Percentiles rank a stretch among this genome's conserved stretches.
These are phyloP conservation scores for Triplophysa rosa DNA, from an alignment of 2,113 vertebrate species.

Conservation along the genomic window DNA sequence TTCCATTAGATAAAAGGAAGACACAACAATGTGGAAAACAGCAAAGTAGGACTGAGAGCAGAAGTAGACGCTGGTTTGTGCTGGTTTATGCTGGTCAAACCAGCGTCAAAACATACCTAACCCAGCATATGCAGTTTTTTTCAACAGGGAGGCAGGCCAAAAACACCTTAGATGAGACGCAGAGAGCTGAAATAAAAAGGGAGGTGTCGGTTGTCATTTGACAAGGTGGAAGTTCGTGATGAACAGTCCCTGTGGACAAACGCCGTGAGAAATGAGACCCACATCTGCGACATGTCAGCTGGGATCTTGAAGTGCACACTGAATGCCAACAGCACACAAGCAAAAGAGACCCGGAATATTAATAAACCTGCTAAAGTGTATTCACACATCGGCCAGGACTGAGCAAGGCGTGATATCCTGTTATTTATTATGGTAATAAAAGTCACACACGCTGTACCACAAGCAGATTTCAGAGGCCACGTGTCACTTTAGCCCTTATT, in stretches of 20 bases:
- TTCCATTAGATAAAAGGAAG: background rate
- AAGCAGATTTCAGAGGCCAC: slow-evolving; percentile 33
- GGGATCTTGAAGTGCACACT: slow-evolving; percentile 50
- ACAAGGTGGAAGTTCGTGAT: slow-evolving; percentile 55
- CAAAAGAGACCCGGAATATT: background rate
- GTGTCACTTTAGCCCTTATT: background rate
- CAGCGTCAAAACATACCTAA: too few species aligned
- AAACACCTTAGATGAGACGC: background rate
- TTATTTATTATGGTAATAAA: slow-evolving; percentile 70
- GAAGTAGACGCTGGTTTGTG: too few species aligned
- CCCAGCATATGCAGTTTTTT: too few species aligned
- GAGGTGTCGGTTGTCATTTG: slow-evolving; percentile 45
- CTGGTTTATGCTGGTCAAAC: too few species aligned
- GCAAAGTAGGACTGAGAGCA: background rate
- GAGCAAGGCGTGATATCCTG: slow-evolving; percentile 54
- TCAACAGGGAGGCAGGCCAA: background rate
- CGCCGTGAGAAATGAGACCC: slow-evolving; percentile 50
- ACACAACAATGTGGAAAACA: background rate
- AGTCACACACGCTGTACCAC: slow-evolving; percentile 56
- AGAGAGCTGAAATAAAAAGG: slow-evolving; percentile 21
- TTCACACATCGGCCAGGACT: slow-evolving; percentile 46
- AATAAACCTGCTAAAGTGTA: slow-evolving; percentile 37
- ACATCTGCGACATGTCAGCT: slow-evolving; percentile 51
- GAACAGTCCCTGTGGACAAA: slow-evolving; percentile 59
- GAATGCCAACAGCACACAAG: slow-evolving; percentile 42